These are phyloP conservation scores for Drosophila prostipennis DNA, from an alignment of 2,888 invertebrate species.

Conservation along the genomic window DNA sequence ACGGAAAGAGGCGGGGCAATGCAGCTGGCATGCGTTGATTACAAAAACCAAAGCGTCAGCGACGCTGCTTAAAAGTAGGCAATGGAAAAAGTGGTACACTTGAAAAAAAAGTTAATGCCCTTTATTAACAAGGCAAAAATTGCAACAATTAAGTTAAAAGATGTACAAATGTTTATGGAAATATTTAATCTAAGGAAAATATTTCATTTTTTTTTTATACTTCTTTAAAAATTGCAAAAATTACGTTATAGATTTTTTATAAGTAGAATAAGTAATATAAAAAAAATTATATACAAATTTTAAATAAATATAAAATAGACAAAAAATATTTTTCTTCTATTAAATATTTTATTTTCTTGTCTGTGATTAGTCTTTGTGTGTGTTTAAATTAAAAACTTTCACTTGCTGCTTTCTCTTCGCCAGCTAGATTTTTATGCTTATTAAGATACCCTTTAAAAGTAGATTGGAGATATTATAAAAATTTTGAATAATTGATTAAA, in stretches of 20 bases:
- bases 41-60: conserved; percentile 45
- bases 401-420: conserved; percentile 25
- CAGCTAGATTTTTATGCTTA: background rate
- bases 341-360: background rate
- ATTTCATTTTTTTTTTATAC: too few relatives aligned
- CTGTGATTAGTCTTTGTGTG: background rate
- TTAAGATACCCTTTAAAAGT: conserved; percentile 7
- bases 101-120: background rate
- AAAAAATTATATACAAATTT: too few relatives aligned
- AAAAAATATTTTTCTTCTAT: too few relatives aligned
- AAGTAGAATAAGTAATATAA: too few relatives aligned
- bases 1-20: background rate
- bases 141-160: too few relatives aligned
- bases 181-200: background rate
- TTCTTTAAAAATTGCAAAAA: too few relatives aligned
- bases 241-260: too few relatives aligned
- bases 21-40: conserved; percentile 58
- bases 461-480: background rate
- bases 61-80: conserved; percentile 53
- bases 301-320: too few relatives aligned
- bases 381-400: conserved; percentile 64
- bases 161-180: too few relatives aligned
- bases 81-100: conserved; percentile 51
- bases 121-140: too few relatives aligned
- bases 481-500: too few relatives aligned